Percentiles rank a stretch among this genome's conserved stretches.
phyloP scores from a whole-genome alignment of 2,113 vertebrate genomes.

The Setophaga petechia region DNA sequence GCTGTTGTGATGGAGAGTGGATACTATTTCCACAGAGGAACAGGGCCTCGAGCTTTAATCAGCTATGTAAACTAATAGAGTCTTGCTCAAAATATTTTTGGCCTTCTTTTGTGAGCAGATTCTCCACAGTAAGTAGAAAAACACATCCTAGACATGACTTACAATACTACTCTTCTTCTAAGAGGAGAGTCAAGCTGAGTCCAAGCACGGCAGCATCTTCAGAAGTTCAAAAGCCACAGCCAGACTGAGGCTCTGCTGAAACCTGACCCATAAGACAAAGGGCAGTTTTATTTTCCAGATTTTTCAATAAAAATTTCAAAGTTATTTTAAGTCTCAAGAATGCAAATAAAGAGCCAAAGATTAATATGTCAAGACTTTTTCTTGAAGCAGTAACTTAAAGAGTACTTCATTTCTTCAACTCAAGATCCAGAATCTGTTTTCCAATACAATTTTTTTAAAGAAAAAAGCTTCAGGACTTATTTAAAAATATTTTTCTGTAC shows the following conservation, averaged over 20 bases:
- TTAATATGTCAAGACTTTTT: neutral
- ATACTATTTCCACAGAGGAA: constrained; percentile 40
- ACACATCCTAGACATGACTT: neutral
- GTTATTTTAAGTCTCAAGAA: neutral
- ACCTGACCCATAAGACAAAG: neutral
- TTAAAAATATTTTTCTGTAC: neutral
- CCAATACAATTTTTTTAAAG: neutral
- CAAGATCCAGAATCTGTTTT: neutral
- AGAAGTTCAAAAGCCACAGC: neutral
- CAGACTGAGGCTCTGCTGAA: neutral
- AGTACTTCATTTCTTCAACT: neutral
- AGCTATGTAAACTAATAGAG: constrained; percentile 11
- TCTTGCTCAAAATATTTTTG: neutral
- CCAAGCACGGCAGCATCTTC: neutral
- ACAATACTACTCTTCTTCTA: neutral
- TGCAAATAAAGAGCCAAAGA: neutral
- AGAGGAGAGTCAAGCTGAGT: neutral
- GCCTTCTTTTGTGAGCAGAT: neutral
- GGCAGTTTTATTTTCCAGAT: neutral
- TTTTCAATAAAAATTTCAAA: neutral
- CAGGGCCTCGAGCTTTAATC: neutral
- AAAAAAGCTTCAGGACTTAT: neutral
- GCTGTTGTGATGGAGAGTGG: neutral
- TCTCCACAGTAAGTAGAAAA: neutral
- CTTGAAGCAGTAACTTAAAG: neutral